Evolutionary conservation across 2,113 vertebrate species (phyloP).

Genomic region (Vulpes ferrilata): DNA sequence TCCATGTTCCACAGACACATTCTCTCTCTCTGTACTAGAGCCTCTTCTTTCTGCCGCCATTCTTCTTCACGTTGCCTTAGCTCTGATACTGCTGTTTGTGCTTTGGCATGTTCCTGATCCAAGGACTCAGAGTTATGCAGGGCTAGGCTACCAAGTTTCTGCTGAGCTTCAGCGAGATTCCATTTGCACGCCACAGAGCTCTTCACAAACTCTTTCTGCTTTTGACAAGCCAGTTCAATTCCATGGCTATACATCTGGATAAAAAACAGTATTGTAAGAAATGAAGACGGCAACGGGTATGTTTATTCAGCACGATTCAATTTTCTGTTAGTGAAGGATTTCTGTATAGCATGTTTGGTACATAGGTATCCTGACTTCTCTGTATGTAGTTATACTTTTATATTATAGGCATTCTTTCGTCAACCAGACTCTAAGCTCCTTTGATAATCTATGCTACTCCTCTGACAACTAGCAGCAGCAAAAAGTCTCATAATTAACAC

Average conservation of each 20-base stretch:
- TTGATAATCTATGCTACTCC: slow-evolving; percentile 8
- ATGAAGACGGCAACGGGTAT: background rate
- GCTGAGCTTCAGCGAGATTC: slow-evolving; percentile 97
- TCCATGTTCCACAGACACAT: slow-evolving; percentile 90
- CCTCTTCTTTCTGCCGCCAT: slow-evolving; percentile 97
- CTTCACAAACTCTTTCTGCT: slow-evolving; percentile 94
- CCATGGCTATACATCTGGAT: slow-evolving; percentile 88
- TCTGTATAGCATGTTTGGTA: background rate
- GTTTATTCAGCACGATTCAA: background rate
- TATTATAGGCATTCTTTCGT: slow-evolving; percentile 29
- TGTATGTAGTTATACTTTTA: slow-evolving; percentile 38
- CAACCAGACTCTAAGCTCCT: slow-evolving; percentile 13
- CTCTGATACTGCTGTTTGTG: slow-evolving; percentile 90
- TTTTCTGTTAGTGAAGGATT: background rate
- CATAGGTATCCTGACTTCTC: background rate
- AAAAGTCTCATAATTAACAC: slow-evolving; percentile 55
- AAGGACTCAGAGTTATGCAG: slow-evolving; percentile 96
- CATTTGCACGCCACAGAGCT: slow-evolving; percentile 95
- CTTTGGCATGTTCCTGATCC: slow-evolving; percentile 95
- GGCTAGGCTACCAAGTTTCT: slow-evolving; percentile 94
- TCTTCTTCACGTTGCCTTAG: slow-evolving; percentile 94
- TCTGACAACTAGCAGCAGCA: slow-evolving; percentile 41
- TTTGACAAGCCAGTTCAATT: slow-evolving; percentile 93
- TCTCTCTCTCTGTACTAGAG: slow-evolving; percentile 91
- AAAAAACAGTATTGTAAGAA: slow-evolving; percentile 72